Percentiles rank a stretch among this genome's conserved stretches.
phyloP scores from a whole-genome alignment of 2,113 vertebrate species.

The Rissa tridactyla region DNA sequence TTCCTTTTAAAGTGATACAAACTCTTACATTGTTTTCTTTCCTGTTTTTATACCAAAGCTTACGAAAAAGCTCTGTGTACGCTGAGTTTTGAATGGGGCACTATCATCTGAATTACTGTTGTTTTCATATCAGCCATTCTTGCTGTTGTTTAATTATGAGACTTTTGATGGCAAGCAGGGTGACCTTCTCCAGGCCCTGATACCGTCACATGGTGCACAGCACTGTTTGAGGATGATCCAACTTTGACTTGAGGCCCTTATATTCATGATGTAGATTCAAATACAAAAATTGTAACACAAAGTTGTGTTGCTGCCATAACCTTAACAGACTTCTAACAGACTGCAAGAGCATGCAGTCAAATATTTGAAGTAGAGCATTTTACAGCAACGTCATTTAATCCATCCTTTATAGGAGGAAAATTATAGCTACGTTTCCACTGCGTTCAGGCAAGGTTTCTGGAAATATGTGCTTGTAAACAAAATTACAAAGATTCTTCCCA shows the following conservation, averaged over 20 bases:
- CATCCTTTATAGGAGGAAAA: constrained; percentile 22
- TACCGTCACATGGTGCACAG: neutral
- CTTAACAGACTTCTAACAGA: neutral
- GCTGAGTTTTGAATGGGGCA: neutral
- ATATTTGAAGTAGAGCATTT: neutral
- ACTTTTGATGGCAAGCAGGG: neutral
- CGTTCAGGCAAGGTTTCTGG: neutral
- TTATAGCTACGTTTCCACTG: constrained; percentile 43
- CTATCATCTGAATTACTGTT: neutral
- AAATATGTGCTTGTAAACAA: constrained; percentile 42
- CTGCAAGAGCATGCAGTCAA: constrained; percentile 1
- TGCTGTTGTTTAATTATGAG: neutral
- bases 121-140: neutral
- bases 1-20: neutral
- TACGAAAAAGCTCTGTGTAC: neutral
- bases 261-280: neutral
- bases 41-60: neutral
- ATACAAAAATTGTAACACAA: neutral
- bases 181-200: neutral
- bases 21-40: neutral
- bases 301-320: neutral
- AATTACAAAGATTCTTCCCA: constrained; percentile 29
- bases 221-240: neutral
- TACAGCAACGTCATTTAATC: neutral
- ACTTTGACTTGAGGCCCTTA: neutral